Evolutionary conservation across 2,888 invertebrate genomes (phyloP), one percentile per base, ranked within the genome.

Genomic region (Pycnomerus fuliginosus): DNA sequence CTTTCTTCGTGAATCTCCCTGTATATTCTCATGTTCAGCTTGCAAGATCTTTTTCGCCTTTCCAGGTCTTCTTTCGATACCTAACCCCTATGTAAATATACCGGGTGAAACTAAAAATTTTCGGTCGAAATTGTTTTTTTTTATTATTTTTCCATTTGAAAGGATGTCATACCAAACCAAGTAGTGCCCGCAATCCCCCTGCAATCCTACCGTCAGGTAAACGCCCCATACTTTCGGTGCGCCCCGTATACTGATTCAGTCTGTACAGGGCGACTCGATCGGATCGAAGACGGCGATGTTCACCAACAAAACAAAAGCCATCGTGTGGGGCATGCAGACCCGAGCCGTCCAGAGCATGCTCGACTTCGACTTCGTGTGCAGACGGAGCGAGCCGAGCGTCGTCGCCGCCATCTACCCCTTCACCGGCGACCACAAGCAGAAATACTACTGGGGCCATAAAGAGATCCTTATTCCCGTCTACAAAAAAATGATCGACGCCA

Each of bases 401-500:
- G 95, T 93, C 1, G 97, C 97, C 16, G 90, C 98, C 69, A 94
- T 98, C 20, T 99, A 99, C 74, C 99, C 99, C 0, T 96, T 99
- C 75, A 95, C 90, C 8, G 96, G 96, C 0, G 97, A 99, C 72
- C 98, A 99, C 74, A 97, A 96, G 69, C 97, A 97, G 74, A 99
- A 99, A 73, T 99, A 93, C 76, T 99, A 99, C 72, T 99, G 97
- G 87, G 99, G 99, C 1, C 98, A 99, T 74, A 95, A 97, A 69
- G 98, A 98, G 70, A 87, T 96, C 31, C 80, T 95, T 15, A 85
- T 95, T 63, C 89, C 87, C 0, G 56, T 97, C 3, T 99, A 98
- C 76, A 96, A 96, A 60, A 91, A 90, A 64, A 96, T 99, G 95
- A 87, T 85, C 52, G 94, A 96, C 61, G 96, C 97, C 1, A 94